These are phyloP conservation scores for Drosophila prosaltans DNA, from an alignment of 1,140 invertebrate genomes.

Conservation along the genomic window DNA sequence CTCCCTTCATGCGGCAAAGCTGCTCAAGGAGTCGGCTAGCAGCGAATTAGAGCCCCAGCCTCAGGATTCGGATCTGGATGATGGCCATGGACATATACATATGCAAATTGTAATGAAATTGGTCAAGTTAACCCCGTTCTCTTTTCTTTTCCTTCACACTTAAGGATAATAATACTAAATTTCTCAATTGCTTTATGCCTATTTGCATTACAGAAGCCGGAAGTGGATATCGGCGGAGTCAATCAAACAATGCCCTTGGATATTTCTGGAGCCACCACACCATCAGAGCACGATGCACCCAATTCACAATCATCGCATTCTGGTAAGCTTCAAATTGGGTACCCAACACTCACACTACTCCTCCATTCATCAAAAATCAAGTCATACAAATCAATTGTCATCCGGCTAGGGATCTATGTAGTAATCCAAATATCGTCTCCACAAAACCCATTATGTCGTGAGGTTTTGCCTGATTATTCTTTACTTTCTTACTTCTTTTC, in stretches of 20 bases:
- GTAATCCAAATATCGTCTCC: too few relatives aligned
- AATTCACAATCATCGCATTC: constrained; percentile 82
- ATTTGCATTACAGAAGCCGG: constrained; percentile 70
- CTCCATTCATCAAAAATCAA: constrained; percentile 42
- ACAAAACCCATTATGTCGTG: not conserved
- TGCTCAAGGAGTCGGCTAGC: constrained; percentile 74
- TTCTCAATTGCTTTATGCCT: constrained; percentile 20
- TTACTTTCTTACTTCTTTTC: constrained; percentile 23
- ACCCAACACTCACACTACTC: constrained; percentile 22
- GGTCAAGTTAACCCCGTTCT: constrained; percentile 62
- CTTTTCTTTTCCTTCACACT: not conserved
- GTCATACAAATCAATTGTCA: constrained; percentile 27
- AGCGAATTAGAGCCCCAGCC: constrained; percentile 75
- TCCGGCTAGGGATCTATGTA: constrained; percentile 25
- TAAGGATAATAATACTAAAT: constrained; percentile 44
- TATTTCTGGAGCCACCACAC: constrained; percentile 81
- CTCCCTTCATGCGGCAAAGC: constrained; percentile 74
- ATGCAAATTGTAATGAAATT: constrained; percentile 83
- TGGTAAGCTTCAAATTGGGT: constrained; percentile 57
- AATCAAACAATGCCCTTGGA: constrained; percentile 82
- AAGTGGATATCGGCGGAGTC: constrained; percentile 79
- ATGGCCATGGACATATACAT: constrained; percentile 76
- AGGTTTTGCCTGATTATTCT: constrained; percentile 17
- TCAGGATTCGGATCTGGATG: constrained; percentile 81
- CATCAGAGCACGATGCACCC: constrained; percentile 81